Conservation (phyloP, 2,113 vertebrate genomes). For the Furnarius figulus region DNA sequence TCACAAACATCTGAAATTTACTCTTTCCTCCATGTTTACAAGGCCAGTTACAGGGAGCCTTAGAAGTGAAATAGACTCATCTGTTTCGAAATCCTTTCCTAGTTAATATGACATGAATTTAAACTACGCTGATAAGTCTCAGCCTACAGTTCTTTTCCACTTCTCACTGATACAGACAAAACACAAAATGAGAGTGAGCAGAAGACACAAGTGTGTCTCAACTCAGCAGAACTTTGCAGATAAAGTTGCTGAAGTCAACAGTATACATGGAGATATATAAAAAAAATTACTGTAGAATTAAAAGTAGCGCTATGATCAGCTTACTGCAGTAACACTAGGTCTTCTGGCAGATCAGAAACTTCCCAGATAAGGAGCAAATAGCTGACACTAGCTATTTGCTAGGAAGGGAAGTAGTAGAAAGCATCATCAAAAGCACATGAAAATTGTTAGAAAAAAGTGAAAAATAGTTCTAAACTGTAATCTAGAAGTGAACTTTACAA, state of each 20-base stretch:
- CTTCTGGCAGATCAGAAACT: background rate
- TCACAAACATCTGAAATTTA: background rate
- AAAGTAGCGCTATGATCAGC: background rate
- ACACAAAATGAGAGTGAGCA: background rate
- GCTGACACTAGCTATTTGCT: no score
- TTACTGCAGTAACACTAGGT: fast-evolving
- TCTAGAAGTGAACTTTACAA: background rate
- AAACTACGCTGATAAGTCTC: background rate
- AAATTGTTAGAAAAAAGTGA: background rate
- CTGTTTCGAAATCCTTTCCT: background rate
- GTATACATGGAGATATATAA: background rate
- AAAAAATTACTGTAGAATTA: background rate
- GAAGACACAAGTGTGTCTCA: background rate
- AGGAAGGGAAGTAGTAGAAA: background rate
- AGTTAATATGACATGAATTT: background rate
- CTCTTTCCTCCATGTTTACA: background rate
- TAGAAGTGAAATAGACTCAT: background rate
- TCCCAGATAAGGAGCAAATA: background rate
- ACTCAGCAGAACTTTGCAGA: background rate
- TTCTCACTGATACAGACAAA: background rate
- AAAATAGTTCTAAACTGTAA: background rate
- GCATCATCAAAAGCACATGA: background rate
- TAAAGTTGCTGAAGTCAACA: background rate
- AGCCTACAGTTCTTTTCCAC: background rate
- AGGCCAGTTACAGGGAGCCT: background rate